Percentiles rank a stretch among this genome's conserved stretches.
Evolutionary conservation across 37 sponge, comb jelly and placozoan species (phyloP).

Genomic region (Mnemiopsis leidyi): DNA sequence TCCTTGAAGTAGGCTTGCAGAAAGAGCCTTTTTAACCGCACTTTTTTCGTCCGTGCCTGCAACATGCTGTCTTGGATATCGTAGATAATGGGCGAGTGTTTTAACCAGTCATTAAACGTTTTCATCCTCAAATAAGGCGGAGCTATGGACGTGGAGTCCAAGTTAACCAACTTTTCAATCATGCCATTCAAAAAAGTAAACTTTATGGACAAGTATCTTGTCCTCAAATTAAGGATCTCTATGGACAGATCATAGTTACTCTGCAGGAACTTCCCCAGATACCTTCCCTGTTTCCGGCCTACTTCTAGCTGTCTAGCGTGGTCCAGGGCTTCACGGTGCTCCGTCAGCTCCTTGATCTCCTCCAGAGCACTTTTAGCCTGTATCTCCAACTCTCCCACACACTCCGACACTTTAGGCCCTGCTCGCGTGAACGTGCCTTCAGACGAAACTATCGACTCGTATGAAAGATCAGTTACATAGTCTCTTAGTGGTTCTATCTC

Average conservation of each 20-base stretch:
- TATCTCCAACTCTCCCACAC: background rate
- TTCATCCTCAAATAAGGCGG: background rate
- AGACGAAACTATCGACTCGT: background rate
- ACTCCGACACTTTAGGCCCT: constrained; percentile 32
- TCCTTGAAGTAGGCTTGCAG: constrained; percentile 29
- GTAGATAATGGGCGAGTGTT: constrained; percentile 21
- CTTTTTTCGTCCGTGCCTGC: constrained; percentile 10
- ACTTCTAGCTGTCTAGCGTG: background rate
- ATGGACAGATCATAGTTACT: constrained; percentile 27
- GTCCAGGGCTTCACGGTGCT: constrained; percentile 50
- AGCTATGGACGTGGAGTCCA: background rate
- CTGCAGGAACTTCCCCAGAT: background rate
- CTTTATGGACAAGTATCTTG: constrained; percentile 39
- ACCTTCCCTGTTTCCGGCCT: background rate
- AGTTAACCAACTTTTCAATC: background rate
- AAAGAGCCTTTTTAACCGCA: background rate
- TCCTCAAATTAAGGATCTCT: constrained; percentile 42
- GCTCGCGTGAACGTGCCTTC: background rate
- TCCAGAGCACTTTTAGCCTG: background rate
- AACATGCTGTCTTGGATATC: constrained; percentile 63
- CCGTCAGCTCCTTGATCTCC: constrained; percentile 9
- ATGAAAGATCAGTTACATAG: constrained; percentile 20
- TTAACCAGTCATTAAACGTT: constrained; percentile 54
- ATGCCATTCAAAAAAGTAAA: constrained; percentile 49
- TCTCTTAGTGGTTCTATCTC: constrained; percentile 42